phyloP scores from a whole-genome alignment of 2,797 vertebrate species.

The Uromys caudimaculatus region DNA sequence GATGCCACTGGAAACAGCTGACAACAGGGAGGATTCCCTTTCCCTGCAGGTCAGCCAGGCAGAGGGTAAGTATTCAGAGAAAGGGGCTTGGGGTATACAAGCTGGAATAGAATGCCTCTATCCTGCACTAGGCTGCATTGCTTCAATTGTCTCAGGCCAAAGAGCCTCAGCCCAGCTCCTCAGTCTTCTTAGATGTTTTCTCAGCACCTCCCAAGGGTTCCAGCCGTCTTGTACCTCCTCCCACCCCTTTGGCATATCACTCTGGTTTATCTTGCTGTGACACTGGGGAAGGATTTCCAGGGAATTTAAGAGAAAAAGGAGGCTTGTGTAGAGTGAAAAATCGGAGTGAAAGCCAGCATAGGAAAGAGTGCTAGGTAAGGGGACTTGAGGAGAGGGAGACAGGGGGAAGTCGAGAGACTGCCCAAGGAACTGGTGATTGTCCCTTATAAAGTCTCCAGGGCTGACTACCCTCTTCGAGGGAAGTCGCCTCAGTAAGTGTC shows the following conservation, averaged over 20 bases:
- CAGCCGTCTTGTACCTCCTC: neutral
- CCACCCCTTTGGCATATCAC: neutral
- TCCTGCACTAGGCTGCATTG: neutral
- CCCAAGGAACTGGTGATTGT: neutral
- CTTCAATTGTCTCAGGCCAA: neutral
- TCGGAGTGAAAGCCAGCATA: neutral
- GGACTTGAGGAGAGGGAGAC: neutral
- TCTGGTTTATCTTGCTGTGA: neutral
- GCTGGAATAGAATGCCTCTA: neutral
- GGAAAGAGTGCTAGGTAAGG: neutral
- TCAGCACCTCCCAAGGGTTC: constrained; percentile 30
- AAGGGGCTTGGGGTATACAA: neutral
- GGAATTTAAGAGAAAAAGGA: neutral
- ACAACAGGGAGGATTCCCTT: neutral
- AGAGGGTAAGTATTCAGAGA: neutral
- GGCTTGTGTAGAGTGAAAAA: neutral
- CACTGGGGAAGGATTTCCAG: neutral
- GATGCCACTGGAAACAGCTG: neutral
- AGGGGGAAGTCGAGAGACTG: neutral
- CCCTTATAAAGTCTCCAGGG: neutral
- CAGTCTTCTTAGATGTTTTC: neutral
- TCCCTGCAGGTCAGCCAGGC: neutral
- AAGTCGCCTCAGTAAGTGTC: neutral
- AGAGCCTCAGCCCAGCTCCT: constrained; percentile 54
- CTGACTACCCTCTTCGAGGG: neutral